Evolutionary conservation across 2,888 invertebrate genomes (phyloP).

Genomic region (Nemotelus nigrinus): DNA sequence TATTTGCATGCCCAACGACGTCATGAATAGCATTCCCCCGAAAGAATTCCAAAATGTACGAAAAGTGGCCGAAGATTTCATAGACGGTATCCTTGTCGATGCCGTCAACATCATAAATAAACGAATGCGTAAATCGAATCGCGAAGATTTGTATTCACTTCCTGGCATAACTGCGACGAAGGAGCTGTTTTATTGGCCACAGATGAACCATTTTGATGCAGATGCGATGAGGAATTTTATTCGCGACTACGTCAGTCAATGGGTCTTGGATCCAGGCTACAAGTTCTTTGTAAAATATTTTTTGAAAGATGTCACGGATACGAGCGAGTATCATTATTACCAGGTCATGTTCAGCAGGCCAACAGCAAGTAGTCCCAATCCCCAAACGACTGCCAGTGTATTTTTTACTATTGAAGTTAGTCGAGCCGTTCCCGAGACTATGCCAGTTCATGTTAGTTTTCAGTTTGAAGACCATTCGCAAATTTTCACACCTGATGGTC

Average conservation of each 20-base stretch:
- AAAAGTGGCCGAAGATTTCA: slow-evolving; percentile 9
- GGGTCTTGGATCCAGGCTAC: slow-evolving; percentile 56
- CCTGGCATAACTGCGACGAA: background rate
- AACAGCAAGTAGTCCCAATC: slow-evolving; percentile 63
- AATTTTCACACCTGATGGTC: slow-evolving; percentile 36
- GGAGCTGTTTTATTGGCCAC: slow-evolving; percentile 51
- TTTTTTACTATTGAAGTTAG: slow-evolving; percentile 62
- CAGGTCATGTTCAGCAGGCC: slow-evolving; percentile 65
- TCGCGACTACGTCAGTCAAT: slow-evolving; percentile 53
- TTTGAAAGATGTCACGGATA: slow-evolving; percentile 54
- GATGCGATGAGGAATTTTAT: slow-evolving; percentile 53
- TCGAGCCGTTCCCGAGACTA: slow-evolving; percentile 25
- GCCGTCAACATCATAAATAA: slow-evolving; percentile 4
- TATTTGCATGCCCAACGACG: slow-evolving; percentile 46
- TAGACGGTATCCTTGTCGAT: slow-evolving; percentile 16
- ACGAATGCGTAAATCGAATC: background rate
- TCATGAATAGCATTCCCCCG: slow-evolving; percentile 38
- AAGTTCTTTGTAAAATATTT: slow-evolving; percentile 54
- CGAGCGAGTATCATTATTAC: slow-evolving; percentile 57
- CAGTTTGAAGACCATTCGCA: slow-evolving; percentile 47
- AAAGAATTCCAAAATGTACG: slow-evolving; percentile 38
- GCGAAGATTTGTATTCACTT: slow-evolving; percentile 3
- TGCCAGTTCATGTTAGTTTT: slow-evolving; percentile 45
- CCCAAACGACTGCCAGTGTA: slow-evolving; percentile 65
- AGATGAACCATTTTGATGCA: slow-evolving; percentile 54